Conservation (phyloP, 2,113 vertebrate species). For the Protobothrops flavoviridis region DNA sequence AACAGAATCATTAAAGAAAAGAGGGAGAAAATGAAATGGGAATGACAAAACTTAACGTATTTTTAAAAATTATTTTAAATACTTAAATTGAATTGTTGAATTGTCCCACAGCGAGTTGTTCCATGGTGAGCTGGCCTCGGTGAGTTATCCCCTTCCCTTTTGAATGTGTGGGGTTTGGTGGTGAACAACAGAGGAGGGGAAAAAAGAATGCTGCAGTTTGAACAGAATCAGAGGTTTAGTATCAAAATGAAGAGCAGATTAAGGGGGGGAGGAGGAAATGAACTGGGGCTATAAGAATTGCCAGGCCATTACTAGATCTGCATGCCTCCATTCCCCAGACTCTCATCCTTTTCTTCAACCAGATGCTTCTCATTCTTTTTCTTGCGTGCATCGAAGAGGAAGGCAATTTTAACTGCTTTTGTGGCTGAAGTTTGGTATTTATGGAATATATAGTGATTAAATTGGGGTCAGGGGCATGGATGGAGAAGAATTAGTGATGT, state of each 20-base stretch:
- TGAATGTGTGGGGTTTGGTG: not conserved
- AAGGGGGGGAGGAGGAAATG: not conserved
- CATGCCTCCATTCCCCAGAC: not conserved
- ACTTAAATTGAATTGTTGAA: not conserved
- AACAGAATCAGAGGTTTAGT: not conserved
- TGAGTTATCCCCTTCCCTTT: not conserved
- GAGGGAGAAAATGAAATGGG: not conserved
- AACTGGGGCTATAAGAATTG: not conserved
- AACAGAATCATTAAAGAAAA: not conserved
- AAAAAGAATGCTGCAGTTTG: not conserved
- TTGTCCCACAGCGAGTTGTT: not conserved
- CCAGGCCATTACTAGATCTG: not conserved
- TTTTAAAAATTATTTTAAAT: not conserved
- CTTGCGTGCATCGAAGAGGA: not conserved
- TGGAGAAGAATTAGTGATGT: not conserved
- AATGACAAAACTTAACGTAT: not conserved
- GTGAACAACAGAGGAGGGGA: too few relatives aligned
- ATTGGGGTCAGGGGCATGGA: not conserved
- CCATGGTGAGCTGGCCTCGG: too few relatives aligned
- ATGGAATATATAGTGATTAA: conserved; percentile 9
- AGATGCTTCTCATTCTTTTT: not conserved
- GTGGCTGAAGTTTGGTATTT: conserved; percentile 3
- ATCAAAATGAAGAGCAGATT: not conserved
- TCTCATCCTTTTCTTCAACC: conserved; percentile 3
- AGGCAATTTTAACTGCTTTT: conserved; percentile 5